Conservation (phyloP, 2,113 vertebrate species). For the Malurus alboscapulatus region DNA sequence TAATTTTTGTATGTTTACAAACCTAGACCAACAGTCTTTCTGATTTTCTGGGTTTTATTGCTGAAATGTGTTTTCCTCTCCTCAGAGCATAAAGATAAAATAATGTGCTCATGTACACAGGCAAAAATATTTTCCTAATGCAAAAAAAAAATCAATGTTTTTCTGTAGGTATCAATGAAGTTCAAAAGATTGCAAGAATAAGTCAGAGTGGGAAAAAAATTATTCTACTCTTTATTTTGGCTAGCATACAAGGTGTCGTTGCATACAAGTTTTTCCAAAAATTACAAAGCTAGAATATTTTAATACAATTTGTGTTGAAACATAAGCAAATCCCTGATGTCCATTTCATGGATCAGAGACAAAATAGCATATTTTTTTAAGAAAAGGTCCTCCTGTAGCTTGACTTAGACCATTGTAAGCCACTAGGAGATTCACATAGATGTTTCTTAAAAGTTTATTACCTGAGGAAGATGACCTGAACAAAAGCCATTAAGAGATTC, state of each 20-base stretch:
- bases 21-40: background rate
- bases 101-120: background rate
- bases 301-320: background rate
- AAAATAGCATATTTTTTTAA: background rate
- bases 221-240: background rate
- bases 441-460: background rate
- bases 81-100: background rate
- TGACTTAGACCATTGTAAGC: background rate
- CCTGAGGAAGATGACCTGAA: background rate
- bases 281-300: background rate
- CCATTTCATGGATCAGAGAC: background rate
- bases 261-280: background rate
- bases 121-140: background rate
- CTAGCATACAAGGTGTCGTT: background rate
- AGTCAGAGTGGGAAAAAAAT: background rate
- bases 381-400: background rate
- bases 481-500: background rate
- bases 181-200: background rate
- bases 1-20: background rate
- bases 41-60: background rate
- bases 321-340: background rate
- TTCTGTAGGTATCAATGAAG: background rate
- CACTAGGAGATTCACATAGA: accelerated
- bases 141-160: background rate
- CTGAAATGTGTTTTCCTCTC: background rate